phyloP scores from a whole-genome alignment of 2,113 vertebrate species.

The Xyrauchen texanus region DNA sequence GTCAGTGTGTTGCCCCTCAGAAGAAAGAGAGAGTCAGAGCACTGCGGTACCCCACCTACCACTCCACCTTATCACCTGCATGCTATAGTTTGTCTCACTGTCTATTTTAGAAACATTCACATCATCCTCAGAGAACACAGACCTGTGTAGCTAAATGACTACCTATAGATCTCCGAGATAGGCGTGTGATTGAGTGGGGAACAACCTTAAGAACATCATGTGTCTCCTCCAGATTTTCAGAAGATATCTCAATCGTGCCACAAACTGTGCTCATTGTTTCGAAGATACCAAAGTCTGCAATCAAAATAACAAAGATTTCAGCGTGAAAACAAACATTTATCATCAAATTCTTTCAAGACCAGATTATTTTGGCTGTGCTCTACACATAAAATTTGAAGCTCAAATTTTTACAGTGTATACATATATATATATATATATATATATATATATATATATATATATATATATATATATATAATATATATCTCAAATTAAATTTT shows the following conservation, averaged over 20 bases:
- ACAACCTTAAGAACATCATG: no score
- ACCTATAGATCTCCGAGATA: neutral
- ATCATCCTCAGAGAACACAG: neutral
- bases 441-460: no score
- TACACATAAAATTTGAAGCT: neutral
- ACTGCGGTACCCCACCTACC: neutral
- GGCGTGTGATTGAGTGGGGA: no score
- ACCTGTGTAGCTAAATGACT: neutral
- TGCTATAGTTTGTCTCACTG: neutral
- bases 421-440: no score
- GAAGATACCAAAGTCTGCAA: no score
- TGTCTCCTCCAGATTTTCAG: no score
- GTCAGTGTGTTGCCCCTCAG: neutral
- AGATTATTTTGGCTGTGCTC: neutral
- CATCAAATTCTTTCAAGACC: neutral
- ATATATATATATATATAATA: no score
- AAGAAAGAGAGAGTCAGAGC: neutral
- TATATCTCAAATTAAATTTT: no score
- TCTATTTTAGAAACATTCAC: neutral
- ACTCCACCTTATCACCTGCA: conserved; percentile 6
- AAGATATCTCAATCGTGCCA: no score
- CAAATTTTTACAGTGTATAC: neutral
- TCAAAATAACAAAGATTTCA: no score
- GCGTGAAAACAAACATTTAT: no score
- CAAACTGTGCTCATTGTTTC: no score